Evolutionary conservation across 2,888 invertebrate species (phyloP), one percentile per base, ranked within the genome.

Genomic region (Priocnemis perturbator): DNA sequence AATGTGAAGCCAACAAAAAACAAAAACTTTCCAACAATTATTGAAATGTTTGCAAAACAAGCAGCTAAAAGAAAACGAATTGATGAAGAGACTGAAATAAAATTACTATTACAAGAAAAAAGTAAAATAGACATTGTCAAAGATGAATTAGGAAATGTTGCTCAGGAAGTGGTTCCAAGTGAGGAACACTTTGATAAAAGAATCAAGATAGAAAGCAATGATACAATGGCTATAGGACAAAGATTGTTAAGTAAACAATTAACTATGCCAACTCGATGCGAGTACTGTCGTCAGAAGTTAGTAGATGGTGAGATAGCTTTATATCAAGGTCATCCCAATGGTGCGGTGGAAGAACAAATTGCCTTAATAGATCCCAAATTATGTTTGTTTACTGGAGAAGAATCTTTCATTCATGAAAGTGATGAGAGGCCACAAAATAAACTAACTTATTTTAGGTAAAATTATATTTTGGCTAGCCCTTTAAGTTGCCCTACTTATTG

Each of bases 301-400:
- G 87, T 90, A 65, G 89, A 90, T 59, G 86, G 89, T 20, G 91
- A 91, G 68, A 83, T 91, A 15, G 85, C 84, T 45, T 68, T 93
- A 52, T 95, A 93, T 85, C 92, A 93, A 81, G 95, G 95, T n/a
- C 95, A 95, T 88, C 94, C 95, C 55, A 93, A 93, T 80, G 91
- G 93, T 87, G 93, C 95, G 60, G 92, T 93, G 59, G 95, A 95
- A 85, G 96, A 96, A 88, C 94, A 92, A 85, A 91, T 95, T 71
- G 94, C 94, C 20, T 90, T 96, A 71, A 94, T 93, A 15, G 93
- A 95, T 90, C 93, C 94, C 48, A 93, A 92, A 86, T 89, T 96
- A 71, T 92, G 94, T 19, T 88, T 95, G 67, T 94, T 94, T 81
- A 93, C 93, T 77, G 95, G 94, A 82, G 90, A 92, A 57, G 93